Evolutionary conservation across 2,113 vertebrate genomes (phyloP).

Genomic region (Octodon degus): DNA sequence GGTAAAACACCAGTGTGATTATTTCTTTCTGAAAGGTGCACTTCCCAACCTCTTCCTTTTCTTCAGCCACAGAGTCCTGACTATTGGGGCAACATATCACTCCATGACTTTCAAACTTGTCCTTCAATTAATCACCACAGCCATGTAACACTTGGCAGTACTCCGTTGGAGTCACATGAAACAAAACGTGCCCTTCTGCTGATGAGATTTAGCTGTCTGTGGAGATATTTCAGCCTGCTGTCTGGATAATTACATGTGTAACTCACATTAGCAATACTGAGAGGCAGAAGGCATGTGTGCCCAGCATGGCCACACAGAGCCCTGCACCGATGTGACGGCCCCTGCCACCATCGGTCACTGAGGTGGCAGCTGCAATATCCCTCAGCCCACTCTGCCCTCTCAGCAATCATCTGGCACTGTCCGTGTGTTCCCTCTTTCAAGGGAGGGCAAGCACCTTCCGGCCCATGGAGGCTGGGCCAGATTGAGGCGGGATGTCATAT

Average conservation of each 20-base stretch:
- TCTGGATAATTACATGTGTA: slow-evolving; percentile 69
- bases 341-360: slow-evolving; percentile 19
- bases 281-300: not conserved
- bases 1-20: not conserved
- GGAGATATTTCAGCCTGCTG: slow-evolving; percentile 62
- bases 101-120: slow-evolving; percentile 48
- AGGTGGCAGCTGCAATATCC: slow-evolving; percentile 53
- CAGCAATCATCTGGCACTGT: not conserved
- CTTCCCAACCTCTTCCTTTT: not conserved
- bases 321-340: not conserved
- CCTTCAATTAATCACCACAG: slow-evolving; percentile 59
- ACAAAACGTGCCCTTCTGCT: slow-evolving; percentile 63
- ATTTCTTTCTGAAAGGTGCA: not conserved
- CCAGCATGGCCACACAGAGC: not conserved
- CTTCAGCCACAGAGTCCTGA: not conserved
- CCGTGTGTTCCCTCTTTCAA: not conserved
- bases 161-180: slow-evolving; percentile 65
- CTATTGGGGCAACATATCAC: not conserved
- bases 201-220: slow-evolving; percentile 62
- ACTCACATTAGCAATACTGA: slow-evolving; percentile 58
- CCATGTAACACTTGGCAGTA: slow-evolving; percentile 8
- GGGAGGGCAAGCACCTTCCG: slow-evolving; percentile 37
- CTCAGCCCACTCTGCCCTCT: slow-evolving; percentile 35
- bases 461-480: not conserved
- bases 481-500: slow-evolving; percentile 34